A percentile compares a stretch with the other conserved stretches of the same genome.
phyloP scores from a whole-genome alignment of 2,797 vertebrate species.

The Sebastes taczanowskii region DNA sequence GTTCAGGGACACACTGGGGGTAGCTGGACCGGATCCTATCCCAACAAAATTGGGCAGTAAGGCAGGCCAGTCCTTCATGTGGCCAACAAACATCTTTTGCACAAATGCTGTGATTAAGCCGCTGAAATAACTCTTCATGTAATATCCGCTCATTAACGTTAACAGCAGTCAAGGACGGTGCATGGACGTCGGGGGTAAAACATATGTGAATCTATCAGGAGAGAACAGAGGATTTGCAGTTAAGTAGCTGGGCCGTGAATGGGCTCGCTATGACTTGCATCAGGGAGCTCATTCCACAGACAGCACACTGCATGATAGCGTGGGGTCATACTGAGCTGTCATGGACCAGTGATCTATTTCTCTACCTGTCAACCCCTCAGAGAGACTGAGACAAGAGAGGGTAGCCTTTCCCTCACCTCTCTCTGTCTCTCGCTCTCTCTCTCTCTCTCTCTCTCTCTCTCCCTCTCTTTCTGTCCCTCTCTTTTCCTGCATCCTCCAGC shows the following conservation, averaged over 20 bases:
- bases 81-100: slow-evolving; percentile 52
- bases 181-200: slow-evolving; percentile 47
- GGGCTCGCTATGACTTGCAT: slow-evolving; percentile 64
- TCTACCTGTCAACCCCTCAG: slow-evolving; percentile 90
- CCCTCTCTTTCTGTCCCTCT: not conserved
- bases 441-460: not conserved
- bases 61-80: slow-evolving; percentile 49
- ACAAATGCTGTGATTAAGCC: slow-evolving; percentile 55
- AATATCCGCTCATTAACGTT: slow-evolving; percentile 74
- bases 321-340: slow-evolving; percentile 83
- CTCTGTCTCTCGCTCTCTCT: slow-evolving; percentile 9
- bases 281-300: slow-evolving; percentile 70
- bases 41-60: slow-evolving; percentile 53
- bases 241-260: slow-evolving; percentile 62
- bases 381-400: slow-evolving; percentile 73
- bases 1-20: slow-evolving; percentile 54
- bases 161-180: slow-evolving; percentile 75
- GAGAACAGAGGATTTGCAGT: slow-evolving; percentile 62
- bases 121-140: slow-evolving; percentile 54
- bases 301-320: slow-evolving; percentile 65
- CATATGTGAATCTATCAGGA: slow-evolving; percentile 56
- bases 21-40: slow-evolving; percentile 43
- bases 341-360: slow-evolving; percentile 91
- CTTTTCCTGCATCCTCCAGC: slow-evolving; percentile 22
- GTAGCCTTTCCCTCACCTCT: slow-evolving; percentile 63